Percentiles rank a stretch among this genome's conserved stretches.
These are phyloP conservation scores for Punctoribates punctum DNA, from an alignment of 2,888 invertebrate species.

Conservation along the genomic window DNA sequence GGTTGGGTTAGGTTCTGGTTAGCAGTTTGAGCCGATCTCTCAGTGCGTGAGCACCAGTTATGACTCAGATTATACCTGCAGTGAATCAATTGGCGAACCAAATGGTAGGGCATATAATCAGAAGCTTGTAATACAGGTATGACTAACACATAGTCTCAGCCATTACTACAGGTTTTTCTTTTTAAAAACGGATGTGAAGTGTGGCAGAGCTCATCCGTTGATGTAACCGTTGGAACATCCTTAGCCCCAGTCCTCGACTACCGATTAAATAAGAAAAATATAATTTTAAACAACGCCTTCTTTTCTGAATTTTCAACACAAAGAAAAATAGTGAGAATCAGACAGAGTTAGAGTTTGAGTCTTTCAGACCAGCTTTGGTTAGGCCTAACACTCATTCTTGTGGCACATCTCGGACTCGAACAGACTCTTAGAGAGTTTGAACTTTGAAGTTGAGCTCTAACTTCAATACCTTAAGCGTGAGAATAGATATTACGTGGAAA, in stretches of 20 bases:
- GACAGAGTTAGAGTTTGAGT: constrained; percentile 12
- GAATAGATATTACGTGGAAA: constrained; percentile 29
- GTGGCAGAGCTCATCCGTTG: constrained; percentile 24
- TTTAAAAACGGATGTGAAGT: constrained; percentile 30
- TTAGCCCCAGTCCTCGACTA: constrained; percentile 25
- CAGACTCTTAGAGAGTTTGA: background rate
- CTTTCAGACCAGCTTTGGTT: background rate
- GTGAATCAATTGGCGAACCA: constrained; percentile 18
- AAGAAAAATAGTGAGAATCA: background rate
- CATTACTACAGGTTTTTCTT: constrained; percentile 21
- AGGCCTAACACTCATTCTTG: background rate
- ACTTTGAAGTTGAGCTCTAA: background rate
- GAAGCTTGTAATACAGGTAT: constrained; percentile 34
- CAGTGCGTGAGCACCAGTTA: background rate
- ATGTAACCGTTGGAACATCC: constrained; percentile 13
- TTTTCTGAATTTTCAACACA: background rate
- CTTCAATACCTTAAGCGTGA: constrained; percentile 27
- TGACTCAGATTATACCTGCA: constrained; percentile 11
- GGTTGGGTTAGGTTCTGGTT: background rate
- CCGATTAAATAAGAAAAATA: constrained; percentile 16
- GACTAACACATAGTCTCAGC: constrained; percentile 3
- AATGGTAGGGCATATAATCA: constrained; percentile 30
- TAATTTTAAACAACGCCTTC: constrained; percentile 23
- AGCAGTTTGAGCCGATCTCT: background rate
- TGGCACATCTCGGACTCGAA: background rate